phyloP scores from a whole-genome alignment of 1,140 invertebrate species.

The Galendromus occidentalis region DNA sequence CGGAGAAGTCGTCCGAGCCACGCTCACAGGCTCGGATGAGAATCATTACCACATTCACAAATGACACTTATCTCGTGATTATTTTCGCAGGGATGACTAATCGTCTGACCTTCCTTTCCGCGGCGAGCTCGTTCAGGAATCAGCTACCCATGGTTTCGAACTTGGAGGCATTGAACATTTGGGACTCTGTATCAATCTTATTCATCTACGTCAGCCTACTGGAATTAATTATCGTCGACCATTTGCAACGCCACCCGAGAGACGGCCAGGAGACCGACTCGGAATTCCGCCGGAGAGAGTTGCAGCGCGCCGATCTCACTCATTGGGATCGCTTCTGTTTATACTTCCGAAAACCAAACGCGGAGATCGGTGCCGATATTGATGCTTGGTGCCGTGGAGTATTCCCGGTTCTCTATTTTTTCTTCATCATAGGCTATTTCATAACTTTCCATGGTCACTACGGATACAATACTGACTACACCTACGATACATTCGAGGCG shows the following conservation, averaged over 20 bases:
- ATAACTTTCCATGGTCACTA: neutral
- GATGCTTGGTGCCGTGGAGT: neutral
- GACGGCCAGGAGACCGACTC: neutral
- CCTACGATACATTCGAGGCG: neutral
- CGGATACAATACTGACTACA: neutral
- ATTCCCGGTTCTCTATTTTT: neutral
- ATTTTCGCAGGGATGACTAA: neutral
- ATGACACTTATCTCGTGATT: neutral
- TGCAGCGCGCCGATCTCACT: neutral
- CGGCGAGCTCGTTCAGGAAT: neutral
- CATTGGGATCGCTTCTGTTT: conserved; percentile 2
- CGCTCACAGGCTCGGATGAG: no score
- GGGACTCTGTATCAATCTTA: neutral
- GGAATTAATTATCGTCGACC: conserved; percentile 4
- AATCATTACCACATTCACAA: no score
- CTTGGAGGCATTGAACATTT: neutral
- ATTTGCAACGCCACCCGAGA: neutral
- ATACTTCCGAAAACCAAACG: neutral
- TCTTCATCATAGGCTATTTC: neutral
- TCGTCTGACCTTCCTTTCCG: neutral
- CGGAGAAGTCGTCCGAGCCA: no score
- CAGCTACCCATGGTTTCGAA: neutral
- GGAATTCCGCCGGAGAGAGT: neutral
- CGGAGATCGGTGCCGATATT: neutral
- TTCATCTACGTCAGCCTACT: conserved; percentile 3